These are phyloP conservation scores for Beris morrisii DNA, from an alignment of 2,888 invertebrate species.

Conservation along the genomic window DNA sequence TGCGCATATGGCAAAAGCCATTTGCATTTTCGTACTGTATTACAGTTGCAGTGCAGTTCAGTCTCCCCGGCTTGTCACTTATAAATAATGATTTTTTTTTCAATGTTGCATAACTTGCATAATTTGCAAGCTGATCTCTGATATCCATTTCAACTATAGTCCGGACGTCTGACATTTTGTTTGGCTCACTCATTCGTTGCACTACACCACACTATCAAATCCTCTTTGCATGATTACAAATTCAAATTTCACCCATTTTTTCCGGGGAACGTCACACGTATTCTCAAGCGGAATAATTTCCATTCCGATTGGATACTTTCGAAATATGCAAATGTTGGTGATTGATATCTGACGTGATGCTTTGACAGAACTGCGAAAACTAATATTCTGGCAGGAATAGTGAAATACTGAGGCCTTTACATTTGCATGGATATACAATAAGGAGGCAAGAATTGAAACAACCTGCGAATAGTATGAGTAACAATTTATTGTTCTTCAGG, in stretches of 20 bases:
- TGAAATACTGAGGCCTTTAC: no score
- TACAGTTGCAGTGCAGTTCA: slow-evolving; percentile 25
- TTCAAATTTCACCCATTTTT: slow-evolving; percentile 39
- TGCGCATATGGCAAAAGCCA: background rate
- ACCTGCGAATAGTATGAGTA: no score
- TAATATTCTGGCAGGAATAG: slow-evolving; percentile 8
- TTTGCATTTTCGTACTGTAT: slow-evolving; percentile 27
- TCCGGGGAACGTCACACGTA: slow-evolving; percentile 32
- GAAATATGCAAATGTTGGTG: slow-evolving; percentile 23
- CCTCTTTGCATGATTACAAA: slow-evolving; percentile 36
- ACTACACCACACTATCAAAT: background rate
- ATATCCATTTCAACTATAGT: slow-evolving; percentile 26
- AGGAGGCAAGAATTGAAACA: no score
- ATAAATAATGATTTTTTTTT: slow-evolving; percentile 18
- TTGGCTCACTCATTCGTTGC: background rate
- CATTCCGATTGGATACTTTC: slow-evolving; percentile 26
- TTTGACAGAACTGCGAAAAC: slow-evolving; percentile 27
- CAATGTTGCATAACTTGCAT: background rate
- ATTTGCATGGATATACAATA: no score
- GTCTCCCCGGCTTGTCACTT: slow-evolving; percentile 18
- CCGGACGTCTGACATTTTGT: slow-evolving; percentile 18
- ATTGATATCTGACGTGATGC: slow-evolving; percentile 30
- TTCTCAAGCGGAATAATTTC: slow-evolving; percentile 27
- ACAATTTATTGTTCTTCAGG: no score
- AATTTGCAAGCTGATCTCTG: slow-evolving; percentile 16